These are phyloP conservation scores for Oryzias javanicus DNA, from an alignment of 2,113 vertebrate genomes.

Conservation along the genomic window DNA sequence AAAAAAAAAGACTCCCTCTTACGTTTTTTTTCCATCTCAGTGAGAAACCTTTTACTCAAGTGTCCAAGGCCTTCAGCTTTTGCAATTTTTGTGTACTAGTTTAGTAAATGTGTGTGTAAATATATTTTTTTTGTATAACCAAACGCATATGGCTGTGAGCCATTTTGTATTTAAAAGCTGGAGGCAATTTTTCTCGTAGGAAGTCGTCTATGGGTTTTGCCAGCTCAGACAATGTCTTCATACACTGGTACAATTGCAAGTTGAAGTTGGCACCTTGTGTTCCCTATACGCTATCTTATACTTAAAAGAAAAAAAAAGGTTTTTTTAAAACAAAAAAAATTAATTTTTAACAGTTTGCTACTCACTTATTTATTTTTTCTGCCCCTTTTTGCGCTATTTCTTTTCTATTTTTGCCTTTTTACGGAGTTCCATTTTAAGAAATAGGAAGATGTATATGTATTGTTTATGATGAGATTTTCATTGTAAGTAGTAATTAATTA, in stretches of 20 bases:
- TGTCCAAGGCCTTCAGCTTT: constrained; percentile 73
- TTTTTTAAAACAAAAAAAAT: constrained; percentile 34
- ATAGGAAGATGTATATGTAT: constrained; percentile 64
- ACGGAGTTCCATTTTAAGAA: constrained; percentile 52
- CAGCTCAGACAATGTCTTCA: constrained; percentile 67
- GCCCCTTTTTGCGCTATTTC: constrained; percentile 35
- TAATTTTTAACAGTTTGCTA: constrained; percentile 63
- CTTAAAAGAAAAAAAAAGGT: constrained; percentile 58
- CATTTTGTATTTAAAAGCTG: constrained; percentile 72
- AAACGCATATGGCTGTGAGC: constrained; percentile 63
- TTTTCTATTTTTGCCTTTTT: constrained; percentile 46
- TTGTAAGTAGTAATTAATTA: constrained; percentile 73
- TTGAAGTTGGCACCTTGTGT: constrained; percentile 55
- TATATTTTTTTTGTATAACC: constrained; percentile 68
- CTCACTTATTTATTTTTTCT: constrained; percentile 69
- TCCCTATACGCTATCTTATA: constrained; percentile 56
- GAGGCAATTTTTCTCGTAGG: constrained; percentile 71
- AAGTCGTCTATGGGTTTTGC: constrained; percentile 56
- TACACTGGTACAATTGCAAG: constrained; percentile 78
- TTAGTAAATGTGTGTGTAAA: constrained; percentile 59
- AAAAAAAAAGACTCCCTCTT: constrained; percentile 12
- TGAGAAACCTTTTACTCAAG: constrained; percentile 65
- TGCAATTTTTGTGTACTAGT: constrained; percentile 69
- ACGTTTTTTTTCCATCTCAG: constrained; percentile 34
- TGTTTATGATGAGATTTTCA: constrained; percentile 68